phyloP scores from a whole-genome alignment of 2,113 vertebrate species.

The Accipiter cooperii region DNA sequence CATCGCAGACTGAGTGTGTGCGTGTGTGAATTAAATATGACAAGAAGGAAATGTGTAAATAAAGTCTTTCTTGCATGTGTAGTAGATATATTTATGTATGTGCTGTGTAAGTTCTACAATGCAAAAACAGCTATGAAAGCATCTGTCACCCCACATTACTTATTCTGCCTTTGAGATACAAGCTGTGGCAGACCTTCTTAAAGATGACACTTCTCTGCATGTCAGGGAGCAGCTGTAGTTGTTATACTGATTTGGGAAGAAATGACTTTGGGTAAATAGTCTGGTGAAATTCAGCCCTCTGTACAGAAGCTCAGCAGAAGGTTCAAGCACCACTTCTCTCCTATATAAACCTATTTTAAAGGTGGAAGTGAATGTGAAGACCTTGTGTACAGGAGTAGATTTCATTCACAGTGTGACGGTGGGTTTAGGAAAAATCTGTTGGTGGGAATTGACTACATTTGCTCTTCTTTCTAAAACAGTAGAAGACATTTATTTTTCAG shows the following conservation, averaged over 20 bases:
- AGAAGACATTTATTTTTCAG: background rate
- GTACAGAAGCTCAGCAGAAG: background rate
- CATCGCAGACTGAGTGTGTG: background rate
- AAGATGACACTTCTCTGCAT: background rate
- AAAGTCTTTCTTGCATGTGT: slow-evolving; percentile 30
- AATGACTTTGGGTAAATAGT: background rate
- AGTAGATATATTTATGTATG: slow-evolving; percentile 37
- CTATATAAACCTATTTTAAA: background rate
- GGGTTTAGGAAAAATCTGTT: background rate
- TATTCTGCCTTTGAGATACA: slow-evolving; percentile 37
- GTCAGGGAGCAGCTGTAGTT: slow-evolving; percentile 16
- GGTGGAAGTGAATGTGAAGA: background rate
- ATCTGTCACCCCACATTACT: slow-evolving; percentile 39
- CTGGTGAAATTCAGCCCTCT: background rate
- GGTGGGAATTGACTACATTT: background rate
- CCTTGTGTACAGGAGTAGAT: background rate
- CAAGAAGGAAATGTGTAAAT: slow-evolving; percentile 53
- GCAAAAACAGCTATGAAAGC: slow-evolving; percentile 52
- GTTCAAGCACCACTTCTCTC: background rate
- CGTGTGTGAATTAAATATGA: slow-evolving; percentile 42
- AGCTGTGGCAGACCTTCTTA: background rate
- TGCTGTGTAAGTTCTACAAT: slow-evolving; percentile 33
- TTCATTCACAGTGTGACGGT: background rate
- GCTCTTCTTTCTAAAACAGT: background rate
- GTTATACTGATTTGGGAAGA: slow-evolving; percentile 1